Base-by-base conservation (phyloP, 2,797 vertebrate genomes). In the Poecilia velifera region DNA sequence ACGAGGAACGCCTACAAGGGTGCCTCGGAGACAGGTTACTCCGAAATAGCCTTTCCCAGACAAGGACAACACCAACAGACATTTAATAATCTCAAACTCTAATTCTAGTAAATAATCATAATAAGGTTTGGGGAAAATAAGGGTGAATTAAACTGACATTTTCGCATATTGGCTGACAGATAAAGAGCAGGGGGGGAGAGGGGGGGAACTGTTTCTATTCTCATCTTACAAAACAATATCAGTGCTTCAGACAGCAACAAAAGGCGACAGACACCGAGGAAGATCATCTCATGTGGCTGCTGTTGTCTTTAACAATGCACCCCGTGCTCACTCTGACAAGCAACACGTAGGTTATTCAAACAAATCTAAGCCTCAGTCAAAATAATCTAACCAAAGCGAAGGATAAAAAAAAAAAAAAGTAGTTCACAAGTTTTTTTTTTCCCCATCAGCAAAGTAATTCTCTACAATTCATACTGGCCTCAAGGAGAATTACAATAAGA, bases 211-310 rank as follows among this genome's bases (percentile, higher is more conserved):
- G 36, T 62, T 10, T 28, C 64, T 28, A 18, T 51, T 76, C 70
- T 59, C 72, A 53, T 83, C 6, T 71, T 53, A 53, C 28, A 43
- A 77, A 45, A 49, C 12, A 57, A 71, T 71, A 71, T 73, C 57
- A 47, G 49, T 76, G 53, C 77, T 45, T 64, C 68, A 79, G 81
- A 77, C 66, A 74, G 72, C 77, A 79, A 80, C 77, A 79, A 79
- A 77, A 80, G 86, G 79, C 84, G 84, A 76, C 59, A 75, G 76
- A 80, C 59, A 76, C 72, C 36, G 43, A 86, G 62, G 84, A 34
- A 59, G 6, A 83, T 74, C 73, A 68, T 82, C 76, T 80, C 82
- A 72, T 79, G 89, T 66, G 76, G 70, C 77, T 90, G 84, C 80
- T 39, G 81, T 66, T n/a, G 45, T 77, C 81, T 88, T 77, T 73